Conservation (phyloP, 2,797 vertebrate species). For the Vultur gryphus region DNA sequence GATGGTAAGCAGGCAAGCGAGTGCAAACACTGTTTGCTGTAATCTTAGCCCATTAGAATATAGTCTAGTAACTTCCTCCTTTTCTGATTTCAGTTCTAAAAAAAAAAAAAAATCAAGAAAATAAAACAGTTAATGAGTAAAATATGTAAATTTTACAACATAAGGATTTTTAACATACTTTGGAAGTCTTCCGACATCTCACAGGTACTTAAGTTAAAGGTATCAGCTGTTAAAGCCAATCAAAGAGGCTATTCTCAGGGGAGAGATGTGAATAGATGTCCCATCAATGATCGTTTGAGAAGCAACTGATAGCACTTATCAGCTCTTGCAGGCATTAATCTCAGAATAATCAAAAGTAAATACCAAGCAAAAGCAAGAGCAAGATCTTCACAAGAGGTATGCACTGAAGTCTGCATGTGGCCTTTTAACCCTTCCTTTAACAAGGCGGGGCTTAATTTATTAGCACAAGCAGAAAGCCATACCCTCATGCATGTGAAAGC, state of each 20-base stretch:
- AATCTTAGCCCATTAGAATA: slow-evolving; percentile 58
- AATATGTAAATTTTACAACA: neutral
- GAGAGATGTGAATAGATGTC: slow-evolving; percentile 21
- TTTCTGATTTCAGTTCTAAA: slow-evolving; percentile 74
- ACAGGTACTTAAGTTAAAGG: slow-evolving; percentile 46
- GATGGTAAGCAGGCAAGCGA: neutral
- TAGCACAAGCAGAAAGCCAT: neutral
- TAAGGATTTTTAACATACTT: neutral
- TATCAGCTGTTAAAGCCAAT: slow-evolving; percentile 52
- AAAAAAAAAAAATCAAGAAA: neutral
- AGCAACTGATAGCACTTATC: slow-evolving; percentile 54
- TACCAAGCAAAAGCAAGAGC: slow-evolving; percentile 14
- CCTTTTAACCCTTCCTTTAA: neutral
- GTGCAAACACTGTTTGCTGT: neutral
- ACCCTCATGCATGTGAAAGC: neutral
- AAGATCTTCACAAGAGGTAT: neutral
- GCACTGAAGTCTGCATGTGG: neutral
- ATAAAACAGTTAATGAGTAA: neutral
- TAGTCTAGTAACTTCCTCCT: slow-evolving; percentile 58
- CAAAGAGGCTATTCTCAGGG: slow-evolving; percentile 18
- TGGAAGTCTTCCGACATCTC: slow-evolving; percentile 5
- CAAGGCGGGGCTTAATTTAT: neutral
- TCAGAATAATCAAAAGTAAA: slow-evolving; percentile 67
- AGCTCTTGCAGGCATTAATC: slow-evolving; percentile 53
- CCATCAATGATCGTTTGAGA: slow-evolving; percentile 35